phyloP scores from a whole-genome alignment of 1,140 invertebrate species.

The Tetranychus urticae region DNA sequence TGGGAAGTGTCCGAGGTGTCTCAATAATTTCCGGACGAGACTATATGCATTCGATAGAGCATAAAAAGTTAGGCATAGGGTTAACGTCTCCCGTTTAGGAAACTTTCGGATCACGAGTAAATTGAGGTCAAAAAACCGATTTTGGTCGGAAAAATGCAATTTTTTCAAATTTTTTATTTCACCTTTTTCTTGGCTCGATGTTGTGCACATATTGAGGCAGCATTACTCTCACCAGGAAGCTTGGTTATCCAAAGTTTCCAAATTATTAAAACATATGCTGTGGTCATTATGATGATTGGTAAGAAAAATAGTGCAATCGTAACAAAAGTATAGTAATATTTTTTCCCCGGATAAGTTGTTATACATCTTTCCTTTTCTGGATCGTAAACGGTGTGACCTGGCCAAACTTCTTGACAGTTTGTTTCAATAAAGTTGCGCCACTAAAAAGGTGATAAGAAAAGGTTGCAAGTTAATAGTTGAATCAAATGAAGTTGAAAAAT shows the following conservation, averaged over 20 bases:
- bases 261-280: slow-evolving; percentile 25
- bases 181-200: slow-evolving; percentile 16
- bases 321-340: slow-evolving; percentile 23
- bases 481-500: too few species aligned
- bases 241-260: slow-evolving; percentile 18
- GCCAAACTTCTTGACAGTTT: slow-evolving; percentile 14
- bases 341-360: slow-evolving; percentile 12
- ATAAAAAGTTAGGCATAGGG: too few species aligned
- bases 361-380: slow-evolving; percentile 8
- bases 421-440: slow-evolving; percentile 13
- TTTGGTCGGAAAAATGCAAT: too few species aligned
- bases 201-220: slow-evolving; percentile 12
- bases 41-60: too few species aligned
- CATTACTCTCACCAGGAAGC: slow-evolving; percentile 16
- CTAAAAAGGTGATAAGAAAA: neutral
- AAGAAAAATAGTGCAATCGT: slow-evolving; percentile 26
- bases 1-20: too few species aligned
- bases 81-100: too few species aligned
- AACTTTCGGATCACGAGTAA: too few species aligned
- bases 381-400: slow-evolving; percentile 10
- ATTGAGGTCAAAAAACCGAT: too few species aligned
- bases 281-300: slow-evolving; percentile 24
- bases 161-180: too few species aligned
- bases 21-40: too few species aligned
- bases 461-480: too few species aligned